Evolutionary conservation across 1,140 invertebrate species (phyloP).

Genomic region (Aricia agestis): DNA sequence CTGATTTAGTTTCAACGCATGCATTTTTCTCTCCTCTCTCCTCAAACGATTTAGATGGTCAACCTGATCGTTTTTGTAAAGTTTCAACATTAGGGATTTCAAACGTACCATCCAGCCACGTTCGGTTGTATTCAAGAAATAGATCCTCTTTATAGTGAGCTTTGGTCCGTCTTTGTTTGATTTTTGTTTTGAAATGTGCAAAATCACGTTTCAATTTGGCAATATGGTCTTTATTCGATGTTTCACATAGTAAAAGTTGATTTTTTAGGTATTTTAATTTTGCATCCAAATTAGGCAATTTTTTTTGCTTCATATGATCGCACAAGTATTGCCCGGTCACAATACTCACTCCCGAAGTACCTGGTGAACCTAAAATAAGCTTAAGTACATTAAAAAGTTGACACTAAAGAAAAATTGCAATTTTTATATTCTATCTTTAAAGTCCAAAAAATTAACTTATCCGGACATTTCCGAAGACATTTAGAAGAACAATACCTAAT

Average conservation of each 20-base stretch:
- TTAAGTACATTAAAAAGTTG: too few relatives aligned
- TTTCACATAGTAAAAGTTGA: background rate
- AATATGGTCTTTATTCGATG: background rate
- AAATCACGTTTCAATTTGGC: slow-evolving; percentile 23
- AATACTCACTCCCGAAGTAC: slow-evolving; percentile 4
- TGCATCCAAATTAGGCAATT: slow-evolving; percentile 11
- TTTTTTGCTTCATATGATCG: slow-evolving; percentile 5
- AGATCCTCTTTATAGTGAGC: slow-evolving; percentile 32
- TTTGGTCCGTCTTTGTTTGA: slow-evolving; percentile 36
- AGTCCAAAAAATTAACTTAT: too few relatives aligned
- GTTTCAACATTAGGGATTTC: slow-evolving; percentile 26
- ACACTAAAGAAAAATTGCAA: too few relatives aligned
- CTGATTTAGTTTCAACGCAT: too few relatives aligned
- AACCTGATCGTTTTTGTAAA: slow-evolving; percentile 29
- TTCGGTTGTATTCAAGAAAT: slow-evolving; percentile 27
- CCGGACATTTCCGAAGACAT: too few relatives aligned
- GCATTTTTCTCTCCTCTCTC: slow-evolving; percentile 39
- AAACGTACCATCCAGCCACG: slow-evolving; percentile 36
- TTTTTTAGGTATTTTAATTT: background rate
- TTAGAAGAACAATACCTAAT: too few relatives aligned
- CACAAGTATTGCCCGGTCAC: slow-evolving; percentile 14
- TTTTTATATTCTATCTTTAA: too few relatives aligned
- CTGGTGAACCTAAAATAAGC: slow-evolving; percentile 16
- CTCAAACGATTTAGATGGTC: slow-evolving; percentile 33
- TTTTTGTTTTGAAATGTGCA: slow-evolving; percentile 34